Evolutionary conservation across 2,113 vertebrate species (phyloP), one percentile per base, ranked within the genome.

Genomic region (Orthonyx spaldingii): DNA sequence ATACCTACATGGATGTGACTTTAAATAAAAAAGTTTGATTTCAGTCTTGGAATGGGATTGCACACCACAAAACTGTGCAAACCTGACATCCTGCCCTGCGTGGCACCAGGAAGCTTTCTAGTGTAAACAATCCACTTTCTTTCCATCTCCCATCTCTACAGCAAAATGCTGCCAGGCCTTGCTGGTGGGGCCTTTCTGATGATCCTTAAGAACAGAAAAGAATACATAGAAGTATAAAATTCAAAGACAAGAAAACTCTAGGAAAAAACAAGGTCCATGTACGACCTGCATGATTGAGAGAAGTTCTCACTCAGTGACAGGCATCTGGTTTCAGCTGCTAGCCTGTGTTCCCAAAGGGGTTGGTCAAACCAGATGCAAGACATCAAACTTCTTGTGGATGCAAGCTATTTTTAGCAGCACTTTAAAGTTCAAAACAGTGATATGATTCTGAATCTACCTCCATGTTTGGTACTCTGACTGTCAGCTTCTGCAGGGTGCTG

Each of bases 371-470:
- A 84, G 47, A 78, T 52, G 30, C 21, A 87, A 76, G 70, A 79
- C 35, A 68, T 82, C 30, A 82, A 72, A 41, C 22, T 20, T 9
- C 46, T 81, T 61, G 42, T 42, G 59, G n/a, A 81, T 37, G 9
- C 23, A 66, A 59, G 42, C 39, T 96, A 94, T 95, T 87, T 91
- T 95, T 84, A 94, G 93, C 14, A 89, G 41, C 69, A 35, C 90
- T 95, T 94, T 28, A 44, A 91, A 89, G 84, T 84, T 79, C 72
- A 91, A 59, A 94, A 81, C 78, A 85, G 91, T 20, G 66, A 79
- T 60, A 61, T 30, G 90, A 65, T 91, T 89, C 84, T 87, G 74
- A 89, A 53, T 76, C 44, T 68, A 13, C 53, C 53, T 82, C 89
- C 84, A 65, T 91, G 61, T 94, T 94, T 94, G 91, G 93, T 81